A percentile compares a stretch with the other conserved stretches of the same genome.
Evolutionary conservation across 2,888 invertebrate genomes (phyloP).

Genomic region (Drosophila prolongata): DNA sequence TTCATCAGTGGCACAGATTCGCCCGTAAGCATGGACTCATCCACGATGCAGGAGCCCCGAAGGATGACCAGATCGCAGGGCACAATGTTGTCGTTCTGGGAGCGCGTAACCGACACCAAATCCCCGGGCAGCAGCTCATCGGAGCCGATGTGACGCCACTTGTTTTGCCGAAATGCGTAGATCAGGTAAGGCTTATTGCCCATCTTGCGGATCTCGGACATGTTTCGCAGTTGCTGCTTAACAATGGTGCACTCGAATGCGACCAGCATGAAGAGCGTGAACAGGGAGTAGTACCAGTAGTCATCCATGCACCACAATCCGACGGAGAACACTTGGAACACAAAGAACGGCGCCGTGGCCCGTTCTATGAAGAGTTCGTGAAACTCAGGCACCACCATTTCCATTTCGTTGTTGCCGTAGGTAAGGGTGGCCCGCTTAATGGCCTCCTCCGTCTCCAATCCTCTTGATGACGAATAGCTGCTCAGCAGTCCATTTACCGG

Average conservation of each 20-base stretch:
- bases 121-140: slow-evolving; percentile 98
- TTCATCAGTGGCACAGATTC: slow-evolving; percentile 99
- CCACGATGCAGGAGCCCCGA: slow-evolving; percentile 98
- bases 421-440: slow-evolving; percentile 90
- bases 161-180: slow-evolving; percentile 94
- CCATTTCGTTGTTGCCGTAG: slow-evolving; percentile 95
- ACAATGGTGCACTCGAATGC: slow-evolving; percentile 99
- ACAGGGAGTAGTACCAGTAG: slow-evolving; percentile 99
- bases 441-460: slow-evolving; percentile 93
- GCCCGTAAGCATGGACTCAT: slow-evolving; percentile 99
- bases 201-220: slow-evolving; percentile 99
- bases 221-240: slow-evolving; percentile 98
- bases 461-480: slow-evolving; percentile 93
- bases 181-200: slow-evolving; percentile 98
- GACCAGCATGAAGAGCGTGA: slow-evolving; percentile 97
- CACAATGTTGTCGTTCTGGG: slow-evolving; percentile 94
- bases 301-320: slow-evolving; percentile 99
- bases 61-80: slow-evolving; percentile 98
- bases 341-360: slow-evolving; percentile 99
- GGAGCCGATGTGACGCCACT: slow-evolving; percentile 94
- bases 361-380: slow-evolving; percentile 98
- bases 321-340: slow-evolving; percentile 99
- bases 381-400: slow-evolving; percentile 97
- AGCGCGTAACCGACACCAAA: slow-evolving; percentile 96
- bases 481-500: slow-evolving; percentile 90